Evolutionary conservation across 2,888 invertebrate genomes (phyloP), one percentile per base, ranked within the genome.

Genomic region (Mesorhabditis belari): DNA sequence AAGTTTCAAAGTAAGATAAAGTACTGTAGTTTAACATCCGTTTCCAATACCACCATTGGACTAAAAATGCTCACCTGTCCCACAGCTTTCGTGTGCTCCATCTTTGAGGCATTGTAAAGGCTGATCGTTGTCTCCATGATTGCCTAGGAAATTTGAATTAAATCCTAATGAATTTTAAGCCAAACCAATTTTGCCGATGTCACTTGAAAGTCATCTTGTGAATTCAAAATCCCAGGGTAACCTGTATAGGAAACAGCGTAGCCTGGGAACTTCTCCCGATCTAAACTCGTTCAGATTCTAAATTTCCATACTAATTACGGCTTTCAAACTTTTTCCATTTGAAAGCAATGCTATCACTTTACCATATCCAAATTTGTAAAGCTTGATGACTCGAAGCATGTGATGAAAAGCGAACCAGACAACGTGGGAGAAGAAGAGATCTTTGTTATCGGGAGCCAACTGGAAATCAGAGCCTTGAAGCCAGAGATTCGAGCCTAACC

Each of bases 41-140:
- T n/a, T n/a, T n/a, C n/a, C n/a, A n/a, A n/a, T n/a, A n/a, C n/a
- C n/a, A n/a, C 44, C 44, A 35, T 17, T 17, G 0, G 12, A 9
- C n/a, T 35, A n/a, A 35, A 35, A 17, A 35, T 17, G n/a, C 44
- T 35, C n/a, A n/a, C 23, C 51, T 51, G 23, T 60, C 86, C 85
- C 50, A 84, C 84, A 5, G 88, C 85, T 69, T 86, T 85, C 44
- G 89, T 85, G 61, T 86, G 85, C 67, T 86, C 85, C 88, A 21
- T n/a, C 19, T n/a, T 82, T 44, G 85, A 85, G 9, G 83, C 79
- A 79, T 90, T 90, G 71, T 86, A 86, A 79, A 89, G 89, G 65
- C 87, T 87, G 55, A 91, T 86, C 3, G 88, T 85, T 5, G 90
- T 90, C 60, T 91, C 91, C 4, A 88, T 86, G 2, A 89, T 84